Conservation (phyloP, 2,888 invertebrate genomes). For the Tupiocoris notatus region DNA sequence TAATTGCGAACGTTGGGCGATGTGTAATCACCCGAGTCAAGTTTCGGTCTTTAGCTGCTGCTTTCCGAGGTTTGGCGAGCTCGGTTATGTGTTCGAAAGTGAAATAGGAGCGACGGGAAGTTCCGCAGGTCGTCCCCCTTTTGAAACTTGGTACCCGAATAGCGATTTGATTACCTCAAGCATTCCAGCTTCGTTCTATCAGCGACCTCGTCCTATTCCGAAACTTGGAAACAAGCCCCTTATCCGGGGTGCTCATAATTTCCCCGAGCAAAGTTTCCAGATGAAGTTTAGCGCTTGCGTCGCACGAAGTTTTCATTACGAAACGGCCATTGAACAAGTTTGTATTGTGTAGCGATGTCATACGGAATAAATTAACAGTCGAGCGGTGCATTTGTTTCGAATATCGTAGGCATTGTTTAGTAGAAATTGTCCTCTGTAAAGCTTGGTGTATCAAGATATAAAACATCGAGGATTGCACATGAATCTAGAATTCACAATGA, state of each 20-base stretch:
- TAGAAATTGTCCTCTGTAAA: too few relatives aligned
- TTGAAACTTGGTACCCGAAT: not conserved
- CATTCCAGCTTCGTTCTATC: not conserved
- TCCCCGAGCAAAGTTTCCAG: not conserved
- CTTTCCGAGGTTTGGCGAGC: not conserved
- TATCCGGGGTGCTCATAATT: not conserved
- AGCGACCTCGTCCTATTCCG: not conserved
- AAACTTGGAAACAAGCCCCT: not conserved
- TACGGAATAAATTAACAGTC: too few relatives aligned
- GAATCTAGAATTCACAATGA: too few relatives aligned
- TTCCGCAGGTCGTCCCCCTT: not conserved
- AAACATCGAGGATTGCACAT: too few relatives aligned
- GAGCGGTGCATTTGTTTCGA: too few relatives aligned
- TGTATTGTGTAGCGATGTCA: too few relatives aligned
- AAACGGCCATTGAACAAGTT: too few relatives aligned
- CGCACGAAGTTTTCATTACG: not conserved
- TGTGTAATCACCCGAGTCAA: not conserved
- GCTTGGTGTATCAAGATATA: too few relatives aligned
- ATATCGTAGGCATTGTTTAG: too few relatives aligned
- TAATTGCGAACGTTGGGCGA: not conserved
- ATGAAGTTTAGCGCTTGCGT: not conserved
- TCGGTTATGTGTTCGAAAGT: not conserved
- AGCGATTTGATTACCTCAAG: not conserved
- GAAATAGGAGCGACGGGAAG: not conserved
- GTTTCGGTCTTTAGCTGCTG: not conserved